Conservation (phyloP, 2,888 invertebrate genomes). For the Melieria picta region DNA sequence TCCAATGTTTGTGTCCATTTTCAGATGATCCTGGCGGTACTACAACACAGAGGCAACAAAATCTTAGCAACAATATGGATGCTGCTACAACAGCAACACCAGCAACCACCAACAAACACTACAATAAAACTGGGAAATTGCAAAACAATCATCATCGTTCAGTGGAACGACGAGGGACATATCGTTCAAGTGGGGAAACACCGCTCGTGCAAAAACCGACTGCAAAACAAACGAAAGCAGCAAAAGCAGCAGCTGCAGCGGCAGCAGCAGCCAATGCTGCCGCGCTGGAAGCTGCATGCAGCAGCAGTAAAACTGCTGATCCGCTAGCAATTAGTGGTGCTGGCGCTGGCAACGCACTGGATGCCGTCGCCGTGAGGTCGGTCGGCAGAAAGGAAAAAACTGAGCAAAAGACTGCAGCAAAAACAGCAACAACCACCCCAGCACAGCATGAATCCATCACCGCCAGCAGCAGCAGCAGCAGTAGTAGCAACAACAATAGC, state of each 20-base stretch:
- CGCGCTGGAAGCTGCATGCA: constrained; percentile 41
- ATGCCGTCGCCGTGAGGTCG: not conserved
- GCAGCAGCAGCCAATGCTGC: constrained; percentile 40
- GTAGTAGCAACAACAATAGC: constrained; percentile 42
- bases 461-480: constrained; percentile 39
- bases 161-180: constrained; percentile 32
- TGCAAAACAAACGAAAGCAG: constrained; percentile 47
- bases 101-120: constrained; percentile 50
- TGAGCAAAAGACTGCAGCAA: constrained; percentile 41
- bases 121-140: constrained; percentile 52
- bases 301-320: constrained; percentile 40
- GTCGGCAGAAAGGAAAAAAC: constrained; percentile 26
- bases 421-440: constrained; percentile 39
- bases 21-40: constrained; percentile 63
- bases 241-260: constrained; percentile 42
- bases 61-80: constrained; percentile 60
- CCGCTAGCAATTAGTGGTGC: constrained; percentile 33
- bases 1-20: constrained; percentile 29
- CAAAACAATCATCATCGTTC: constrained; percentile 49
- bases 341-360: not conserved
- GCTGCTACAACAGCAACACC: constrained; percentile 50
- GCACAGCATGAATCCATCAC: constrained; percentile 35
- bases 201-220: constrained; percentile 41
- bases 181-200: constrained; percentile 20
- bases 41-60: constrained; percentile 46